Percentiles rank a stretch among this genome's conserved stretches.
Conservation (phyloP, 2,113 vertebrate genomes). For the Peromyscus polionotus region DNA sequence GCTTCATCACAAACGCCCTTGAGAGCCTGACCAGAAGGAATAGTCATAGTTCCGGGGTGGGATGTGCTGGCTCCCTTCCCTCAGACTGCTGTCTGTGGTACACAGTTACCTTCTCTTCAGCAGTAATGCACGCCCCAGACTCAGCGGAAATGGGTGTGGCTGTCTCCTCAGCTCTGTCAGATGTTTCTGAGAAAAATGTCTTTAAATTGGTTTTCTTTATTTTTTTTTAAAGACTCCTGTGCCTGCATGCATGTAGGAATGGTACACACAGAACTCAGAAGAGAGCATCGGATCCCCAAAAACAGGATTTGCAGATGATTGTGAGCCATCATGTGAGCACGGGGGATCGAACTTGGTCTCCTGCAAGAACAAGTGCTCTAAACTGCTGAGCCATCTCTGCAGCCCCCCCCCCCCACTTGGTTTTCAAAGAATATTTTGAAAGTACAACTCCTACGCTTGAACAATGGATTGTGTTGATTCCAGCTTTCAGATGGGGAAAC, state of each 20-base stretch:
- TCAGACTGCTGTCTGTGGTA: not conserved
- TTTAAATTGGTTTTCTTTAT: not conserved
- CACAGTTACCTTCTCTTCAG: not conserved
- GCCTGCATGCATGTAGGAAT: too few species aligned
- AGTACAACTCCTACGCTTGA: not conserved
- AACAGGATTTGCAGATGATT: not conserved
- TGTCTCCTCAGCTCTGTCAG: not conserved
- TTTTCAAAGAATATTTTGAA: conserved; percentile 8
- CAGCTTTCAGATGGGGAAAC: not conserved
- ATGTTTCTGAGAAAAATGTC: not conserved
- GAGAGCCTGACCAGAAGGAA: not conserved
- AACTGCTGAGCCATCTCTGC: not conserved
- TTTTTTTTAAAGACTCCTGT: not conserved
- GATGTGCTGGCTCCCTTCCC: accelerated
- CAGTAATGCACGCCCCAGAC: too few species aligned
- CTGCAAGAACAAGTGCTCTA: not conserved
- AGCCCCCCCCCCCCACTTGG: not conserved
- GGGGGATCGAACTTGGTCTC: not conserved
- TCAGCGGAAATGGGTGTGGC: not conserved
- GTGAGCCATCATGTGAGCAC: not conserved
- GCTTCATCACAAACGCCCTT: not conserved
- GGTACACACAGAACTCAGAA: not conserved
- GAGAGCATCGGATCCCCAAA: not conserved
- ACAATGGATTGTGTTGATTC: not conserved
- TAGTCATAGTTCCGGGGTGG: too few species aligned